Evolutionary conservation across 2,113 vertebrate genomes (phyloP).

Genomic region (Pteronura brasiliensis): DNA sequence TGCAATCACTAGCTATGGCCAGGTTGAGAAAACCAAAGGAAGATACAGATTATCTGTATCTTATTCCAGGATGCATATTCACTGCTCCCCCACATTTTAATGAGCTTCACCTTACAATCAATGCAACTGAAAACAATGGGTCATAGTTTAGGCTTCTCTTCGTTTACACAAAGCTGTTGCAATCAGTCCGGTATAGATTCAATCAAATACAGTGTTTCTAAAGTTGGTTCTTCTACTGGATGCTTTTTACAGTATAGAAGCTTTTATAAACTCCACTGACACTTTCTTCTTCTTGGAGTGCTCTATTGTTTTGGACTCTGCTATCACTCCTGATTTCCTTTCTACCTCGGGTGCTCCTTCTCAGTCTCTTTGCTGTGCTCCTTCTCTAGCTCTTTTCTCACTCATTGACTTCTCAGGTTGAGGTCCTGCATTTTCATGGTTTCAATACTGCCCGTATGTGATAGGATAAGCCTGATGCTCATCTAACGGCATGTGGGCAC

Average conservation of each 20-base stretch:
- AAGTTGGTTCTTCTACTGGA: not conserved
- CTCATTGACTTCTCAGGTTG: not conserved
- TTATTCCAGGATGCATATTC: not conserved
- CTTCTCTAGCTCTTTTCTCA: not conserved
- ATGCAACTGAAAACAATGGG: not conserved
- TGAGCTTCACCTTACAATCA: not conserved
- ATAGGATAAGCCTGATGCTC: not conserved
- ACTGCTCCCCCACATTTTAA: not conserved
- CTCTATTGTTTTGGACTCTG: not conserved
- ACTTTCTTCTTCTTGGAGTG: not conserved
- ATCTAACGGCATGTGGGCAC: not conserved
- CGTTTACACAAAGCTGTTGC: not conserved
- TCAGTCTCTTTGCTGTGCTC: not conserved
- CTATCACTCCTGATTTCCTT: not conserved
- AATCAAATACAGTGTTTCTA: not conserved
- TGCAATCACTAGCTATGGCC: not conserved
- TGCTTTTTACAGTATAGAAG: not conserved
- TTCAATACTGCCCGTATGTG: not conserved
- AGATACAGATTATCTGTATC: not conserved
- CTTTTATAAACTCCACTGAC: not conserved
- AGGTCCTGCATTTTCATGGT: not conserved
- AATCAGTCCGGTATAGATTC: not conserved
- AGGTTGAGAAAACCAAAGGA: not conserved
- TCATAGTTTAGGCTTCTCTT: not conserved
- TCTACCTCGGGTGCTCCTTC: not conserved